Evolutionary conservation across 37 sponge, comb jelly and placozoan genomes (phyloP).

Genomic region (Cladorhizidae sp.): DNA sequence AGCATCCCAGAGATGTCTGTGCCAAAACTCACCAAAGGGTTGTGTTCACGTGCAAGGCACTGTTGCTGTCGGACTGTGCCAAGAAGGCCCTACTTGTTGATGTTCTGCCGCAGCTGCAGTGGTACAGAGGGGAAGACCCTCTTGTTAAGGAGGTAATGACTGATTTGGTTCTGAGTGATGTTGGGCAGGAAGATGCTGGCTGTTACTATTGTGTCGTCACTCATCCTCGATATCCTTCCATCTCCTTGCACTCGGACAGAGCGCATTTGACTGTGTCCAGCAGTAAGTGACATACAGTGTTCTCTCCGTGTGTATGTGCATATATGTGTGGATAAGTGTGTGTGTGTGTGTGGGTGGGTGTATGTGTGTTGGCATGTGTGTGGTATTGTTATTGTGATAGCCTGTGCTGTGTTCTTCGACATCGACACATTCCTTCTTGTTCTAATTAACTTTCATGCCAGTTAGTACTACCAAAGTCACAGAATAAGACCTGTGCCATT

Average conservation of each 20-base stretch:
- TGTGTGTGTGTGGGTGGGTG: too few species aligned
- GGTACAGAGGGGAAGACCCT: constrained; percentile 59
- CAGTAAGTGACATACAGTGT: background rate
- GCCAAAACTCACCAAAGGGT: constrained; percentile 8
- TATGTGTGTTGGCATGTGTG: too few species aligned
- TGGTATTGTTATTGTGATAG: too few species aligned
- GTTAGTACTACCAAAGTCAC: too few species aligned
- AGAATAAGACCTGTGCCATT: too few species aligned
- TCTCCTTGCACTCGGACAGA: background rate
- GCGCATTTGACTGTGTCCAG: constrained; percentile 13
- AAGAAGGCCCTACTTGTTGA: background rate
- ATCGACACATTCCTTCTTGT: too few species aligned
- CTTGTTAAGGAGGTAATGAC: constrained; percentile 36
- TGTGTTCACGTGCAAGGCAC: constrained; percentile 37
- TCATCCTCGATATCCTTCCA: background rate
- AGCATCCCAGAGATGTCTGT: constrained; percentile 30
- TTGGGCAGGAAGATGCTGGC: constrained; percentile 34
- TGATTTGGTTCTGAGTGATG: constrained; percentile 19
- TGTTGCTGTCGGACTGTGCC: background rate
- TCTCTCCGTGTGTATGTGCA: background rate
- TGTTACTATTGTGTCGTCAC: constrained; percentile 52
- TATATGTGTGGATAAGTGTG: too few species aligned
- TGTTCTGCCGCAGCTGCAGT: constrained; percentile 19
- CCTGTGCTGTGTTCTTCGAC: too few species aligned
- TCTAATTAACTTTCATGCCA: too few species aligned